A percentile compares a stretch with the other conserved stretches of the same genome.
Evolutionary conservation across 2,113 vertebrate genomes (phyloP).

Genomic region (Myocastor coypus): DNA sequence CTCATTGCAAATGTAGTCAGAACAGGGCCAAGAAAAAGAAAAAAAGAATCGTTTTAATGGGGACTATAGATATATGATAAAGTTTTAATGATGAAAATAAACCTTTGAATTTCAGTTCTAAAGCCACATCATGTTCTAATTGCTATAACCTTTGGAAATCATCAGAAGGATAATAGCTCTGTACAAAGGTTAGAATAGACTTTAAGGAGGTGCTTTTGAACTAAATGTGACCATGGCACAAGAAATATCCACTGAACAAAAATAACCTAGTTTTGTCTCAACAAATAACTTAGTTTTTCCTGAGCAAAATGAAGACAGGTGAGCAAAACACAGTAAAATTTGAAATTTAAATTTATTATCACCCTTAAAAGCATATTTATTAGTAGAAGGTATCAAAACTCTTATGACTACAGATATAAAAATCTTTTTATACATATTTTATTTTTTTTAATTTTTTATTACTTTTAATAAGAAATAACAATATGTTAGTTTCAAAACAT

Average conservation of each 20-base stretch:
- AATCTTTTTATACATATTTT: too few relatives aligned
- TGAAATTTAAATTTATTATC: neutral
- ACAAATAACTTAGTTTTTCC: neutral
- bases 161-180: neutral
- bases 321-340: conserved; percentile 10
- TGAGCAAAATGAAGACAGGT: neutral
- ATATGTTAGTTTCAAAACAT: too few relatives aligned
- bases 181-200: neutral
- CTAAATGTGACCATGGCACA: neutral
- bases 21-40: neutral
- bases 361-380: neutral
- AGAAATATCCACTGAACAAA: neutral
- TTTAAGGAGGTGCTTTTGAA: neutral
- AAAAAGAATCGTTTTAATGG: conserved; percentile 13
- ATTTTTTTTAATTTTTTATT: too few relatives aligned
- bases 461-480: too few relatives aligned
- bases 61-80: conserved; percentile 20
- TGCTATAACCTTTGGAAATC: conserved; percentile 60
- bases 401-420: neutral
- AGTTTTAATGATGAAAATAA: conserved; percentile 63
- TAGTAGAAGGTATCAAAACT: neutral
- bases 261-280: neutral
- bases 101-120: conserved; percentile 12
- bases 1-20: neutral
- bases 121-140: conserved; percentile 62